Evolutionary conservation across 2,888 invertebrate genomes (phyloP).

Genomic region (Heliconius sara): DNA sequence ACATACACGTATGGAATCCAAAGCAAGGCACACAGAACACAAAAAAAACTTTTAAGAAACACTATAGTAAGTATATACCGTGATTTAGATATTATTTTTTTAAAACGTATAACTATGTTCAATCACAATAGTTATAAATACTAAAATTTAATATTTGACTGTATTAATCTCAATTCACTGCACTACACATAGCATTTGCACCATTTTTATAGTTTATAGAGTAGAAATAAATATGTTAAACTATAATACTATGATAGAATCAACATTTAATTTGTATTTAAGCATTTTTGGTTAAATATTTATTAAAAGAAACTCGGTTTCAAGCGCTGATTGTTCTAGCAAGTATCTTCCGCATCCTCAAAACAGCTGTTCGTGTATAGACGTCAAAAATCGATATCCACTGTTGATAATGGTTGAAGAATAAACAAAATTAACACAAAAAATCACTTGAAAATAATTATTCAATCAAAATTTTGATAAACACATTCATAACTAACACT

Average conservation of each 20-base stretch:
- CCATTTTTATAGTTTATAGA: conserved; percentile 3
- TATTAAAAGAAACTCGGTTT: neutral
- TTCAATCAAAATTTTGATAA: neutral
- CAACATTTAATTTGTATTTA: conserved; percentile 1
- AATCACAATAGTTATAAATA: neutral
- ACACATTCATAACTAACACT: conserved; percentile 5
- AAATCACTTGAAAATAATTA: neutral
- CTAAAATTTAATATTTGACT: conserved; percentile 14
- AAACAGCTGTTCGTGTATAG: conserved; percentile 78
- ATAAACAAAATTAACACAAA: conserved; percentile 24
- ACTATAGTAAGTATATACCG: conserved; percentile 27
- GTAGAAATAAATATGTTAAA: conserved; percentile 1
- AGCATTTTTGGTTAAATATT: neutral
- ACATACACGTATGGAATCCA: conserved; percentile 71
- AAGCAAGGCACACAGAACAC: conserved; percentile 51
- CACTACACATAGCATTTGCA: conserved; percentile 35
- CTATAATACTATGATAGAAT: neutral
- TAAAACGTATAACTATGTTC: conserved; percentile 16
- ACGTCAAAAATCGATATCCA: conserved; percentile 75
- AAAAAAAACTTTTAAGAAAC: conserved; percentile 35
- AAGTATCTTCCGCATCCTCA: conserved; percentile 62
- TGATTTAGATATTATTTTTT: conserved; percentile 4
- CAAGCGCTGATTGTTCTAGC: conserved; percentile 28
- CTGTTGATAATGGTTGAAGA: conserved; percentile 50
- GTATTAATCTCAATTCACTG: conserved; percentile 22